Conservation (phyloP, 1,140 invertebrate species). For the Pseudomyrmex sp. region DNA sequence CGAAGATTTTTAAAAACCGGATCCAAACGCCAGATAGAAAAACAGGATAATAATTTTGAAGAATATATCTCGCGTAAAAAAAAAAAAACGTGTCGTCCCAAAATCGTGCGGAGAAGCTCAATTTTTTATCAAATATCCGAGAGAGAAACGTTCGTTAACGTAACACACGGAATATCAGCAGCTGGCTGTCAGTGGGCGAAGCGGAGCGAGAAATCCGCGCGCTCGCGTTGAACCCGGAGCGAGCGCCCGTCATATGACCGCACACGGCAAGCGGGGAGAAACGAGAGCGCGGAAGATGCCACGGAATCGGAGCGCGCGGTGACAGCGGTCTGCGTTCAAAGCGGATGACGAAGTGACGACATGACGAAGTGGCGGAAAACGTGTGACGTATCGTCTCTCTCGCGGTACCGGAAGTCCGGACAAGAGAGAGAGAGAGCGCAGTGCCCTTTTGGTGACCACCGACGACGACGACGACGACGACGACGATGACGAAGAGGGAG, state of each 20-base stretch:
- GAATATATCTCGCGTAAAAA: neutral
- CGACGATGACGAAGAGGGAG: neutral
- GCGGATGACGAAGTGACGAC: conserved; percentile 32
- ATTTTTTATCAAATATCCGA: too few species aligned
- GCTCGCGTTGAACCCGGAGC: conserved; percentile 2
- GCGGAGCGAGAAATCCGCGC: conserved; percentile 16
- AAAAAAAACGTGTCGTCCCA: neutral
- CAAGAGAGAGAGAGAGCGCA: neutral
- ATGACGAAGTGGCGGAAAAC: conserved; percentile 7
- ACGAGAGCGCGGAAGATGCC: neutral
- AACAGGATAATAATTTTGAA: neutral
- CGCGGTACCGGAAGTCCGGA: conserved; percentile 39
- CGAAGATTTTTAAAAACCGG: neutral
- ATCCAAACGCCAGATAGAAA: neutral
- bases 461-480: neutral
- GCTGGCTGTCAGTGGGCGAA: conserved; percentile 39
- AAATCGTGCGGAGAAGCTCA: neutral
- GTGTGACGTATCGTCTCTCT: conserved; percentile 22
- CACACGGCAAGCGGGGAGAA: neutral
- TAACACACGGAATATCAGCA: conserved; percentile 9
- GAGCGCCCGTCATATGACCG: conserved; percentile 10
- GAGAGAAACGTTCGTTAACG: neutral
- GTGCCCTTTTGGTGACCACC: neutral
- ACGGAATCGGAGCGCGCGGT: neutral
- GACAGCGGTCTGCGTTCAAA: conserved; percentile 29